A percentile compares a stretch with the other conserved stretches of the same genome.
Conservation (phyloP, 2,797 vertebrate species). For the Rhodeus uyekii region DNA sequence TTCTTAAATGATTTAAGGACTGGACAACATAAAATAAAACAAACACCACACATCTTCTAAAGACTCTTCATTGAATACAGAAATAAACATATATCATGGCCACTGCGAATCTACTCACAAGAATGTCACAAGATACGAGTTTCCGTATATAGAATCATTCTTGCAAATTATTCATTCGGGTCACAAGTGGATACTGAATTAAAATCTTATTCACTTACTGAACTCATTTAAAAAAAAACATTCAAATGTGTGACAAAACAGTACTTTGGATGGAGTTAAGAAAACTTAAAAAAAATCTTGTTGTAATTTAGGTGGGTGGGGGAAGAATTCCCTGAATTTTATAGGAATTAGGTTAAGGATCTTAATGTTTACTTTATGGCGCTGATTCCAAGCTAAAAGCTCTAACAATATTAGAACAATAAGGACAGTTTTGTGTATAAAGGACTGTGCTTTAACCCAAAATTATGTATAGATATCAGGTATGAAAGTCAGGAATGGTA, state of each 20-base stretch:
- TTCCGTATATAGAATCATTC: background rate
- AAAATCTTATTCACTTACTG: background rate
- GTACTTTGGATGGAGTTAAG: background rate
- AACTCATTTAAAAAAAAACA: background rate
- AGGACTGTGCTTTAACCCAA: background rate
- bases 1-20: background rate
- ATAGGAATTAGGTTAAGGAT: background rate
- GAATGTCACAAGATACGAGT: background rate
- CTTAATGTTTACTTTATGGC: background rate
- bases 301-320: background rate
- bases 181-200: background rate
- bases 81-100: background rate
- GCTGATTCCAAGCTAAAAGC: background rate
- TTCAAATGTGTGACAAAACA: background rate
- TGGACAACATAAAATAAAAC: background rate
- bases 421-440: background rate
- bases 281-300: background rate
- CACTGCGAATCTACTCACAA: background rate
- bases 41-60: background rate
- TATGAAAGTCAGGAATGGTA: background rate
- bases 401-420: background rate
- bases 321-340: background rate
- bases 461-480: background rate
- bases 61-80: background rate
- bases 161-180: background rate